These are phyloP conservation scores for Apomyelois bistriatella DNA, from an alignment of 2,888 invertebrate species.

Conservation along the genomic window DNA sequence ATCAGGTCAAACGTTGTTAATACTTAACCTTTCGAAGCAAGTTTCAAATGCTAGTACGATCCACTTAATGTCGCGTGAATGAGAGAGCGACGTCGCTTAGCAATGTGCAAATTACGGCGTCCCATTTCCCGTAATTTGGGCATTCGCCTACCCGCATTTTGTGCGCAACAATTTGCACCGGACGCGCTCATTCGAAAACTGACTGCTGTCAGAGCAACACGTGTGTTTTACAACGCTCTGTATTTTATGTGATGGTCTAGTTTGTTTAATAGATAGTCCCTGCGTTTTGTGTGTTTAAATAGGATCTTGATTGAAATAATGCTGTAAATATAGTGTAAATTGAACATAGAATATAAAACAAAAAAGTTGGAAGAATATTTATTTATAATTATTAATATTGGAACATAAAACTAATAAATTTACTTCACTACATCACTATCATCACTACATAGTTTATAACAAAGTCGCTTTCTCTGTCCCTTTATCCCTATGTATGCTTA, in stretches of 20 bases:
- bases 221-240: constrained; percentile 64
- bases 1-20: too few species aligned
- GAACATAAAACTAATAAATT: too few species aligned
- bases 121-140: constrained; percentile 60
- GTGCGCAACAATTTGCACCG: constrained; percentile 63
- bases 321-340: too few species aligned
- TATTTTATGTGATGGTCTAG: constrained; percentile 45
- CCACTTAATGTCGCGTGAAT: constrained; percentile 14
- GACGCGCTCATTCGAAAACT: constrained; percentile 53
- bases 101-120: constrained; percentile 58
- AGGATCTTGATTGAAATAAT: background rate
- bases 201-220: constrained; percentile 41
- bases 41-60: constrained; percentile 5
- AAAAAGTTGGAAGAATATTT: too few species aligned
- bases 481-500: too few species aligned
- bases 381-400: too few species aligned
- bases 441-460: too few species aligned
- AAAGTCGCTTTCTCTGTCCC: too few species aligned
- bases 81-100: constrained; percentile 18
- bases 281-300: constrained; percentile 2
- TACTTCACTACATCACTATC: too few species aligned
- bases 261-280: constrained; percentile 6
- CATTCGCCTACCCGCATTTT: constrained; percentile 51
- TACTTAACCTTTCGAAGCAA: constrained; percentile 2
- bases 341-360: background rate